Conservation (phyloP, 2,113 vertebrate species). For the Zosterops borbonicus region DNA sequence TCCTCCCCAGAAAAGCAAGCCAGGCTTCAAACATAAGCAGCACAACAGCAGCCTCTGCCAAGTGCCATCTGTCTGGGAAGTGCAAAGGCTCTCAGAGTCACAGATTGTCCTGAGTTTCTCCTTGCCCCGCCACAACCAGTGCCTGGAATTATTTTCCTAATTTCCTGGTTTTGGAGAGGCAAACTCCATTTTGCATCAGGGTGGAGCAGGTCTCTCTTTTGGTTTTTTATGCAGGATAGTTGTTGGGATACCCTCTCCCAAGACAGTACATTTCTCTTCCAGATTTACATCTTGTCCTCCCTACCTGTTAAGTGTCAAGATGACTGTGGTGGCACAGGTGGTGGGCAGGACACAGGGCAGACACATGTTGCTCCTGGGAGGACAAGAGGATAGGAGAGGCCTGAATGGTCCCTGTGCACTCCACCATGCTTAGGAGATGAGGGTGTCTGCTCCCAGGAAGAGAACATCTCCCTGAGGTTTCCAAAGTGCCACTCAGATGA, state of each 20-base stretch:
- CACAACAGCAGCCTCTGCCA: neutral
- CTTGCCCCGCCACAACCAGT: accelerated
- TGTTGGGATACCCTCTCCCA: accelerated
- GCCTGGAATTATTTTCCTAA: neutral
- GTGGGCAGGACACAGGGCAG: neutral
- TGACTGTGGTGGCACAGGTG: neutral
- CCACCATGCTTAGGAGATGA: accelerated
- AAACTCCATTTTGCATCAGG: neutral
- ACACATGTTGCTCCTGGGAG: neutral
- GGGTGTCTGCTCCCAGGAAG: neutral
- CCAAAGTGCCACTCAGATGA: neutral
- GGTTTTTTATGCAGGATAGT: neutral
- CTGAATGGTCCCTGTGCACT: neutral
- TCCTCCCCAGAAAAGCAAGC: neutral
- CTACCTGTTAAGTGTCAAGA: neutral
- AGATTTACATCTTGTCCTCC: neutral
- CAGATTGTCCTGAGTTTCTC: neutral
- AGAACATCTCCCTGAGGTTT: neutral
- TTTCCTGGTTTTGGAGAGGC: neutral
- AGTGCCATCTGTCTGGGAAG: neutral
- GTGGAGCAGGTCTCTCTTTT: neutral
- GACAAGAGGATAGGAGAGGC: neutral
- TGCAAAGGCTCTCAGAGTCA: neutral
- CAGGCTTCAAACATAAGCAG: accelerated
- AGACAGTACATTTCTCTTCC: neutral